Base-by-base conservation (phyloP, 1,140 invertebrate species). In the Phthorimaea operculella region DNA sequence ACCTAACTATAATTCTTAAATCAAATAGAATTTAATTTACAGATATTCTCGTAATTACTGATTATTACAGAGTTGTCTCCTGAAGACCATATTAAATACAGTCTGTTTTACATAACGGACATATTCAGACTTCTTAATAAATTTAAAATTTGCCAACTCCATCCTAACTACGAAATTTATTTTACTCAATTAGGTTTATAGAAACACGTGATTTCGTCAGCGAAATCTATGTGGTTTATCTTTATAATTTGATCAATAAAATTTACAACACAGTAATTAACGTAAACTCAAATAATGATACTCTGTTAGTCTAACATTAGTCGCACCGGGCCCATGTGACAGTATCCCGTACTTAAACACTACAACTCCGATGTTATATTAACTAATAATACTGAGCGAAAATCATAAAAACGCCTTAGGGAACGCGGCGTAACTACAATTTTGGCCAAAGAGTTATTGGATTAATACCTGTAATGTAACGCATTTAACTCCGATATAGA, bases 381-480 rank as follows among this genome's bases (percentile, higher is more conserved):
- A 74, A 76, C 74, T 79, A 79, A 74, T 80, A 78, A 76, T 76
- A 79, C 75, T 79, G 76, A 75, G 70, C 68, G 69, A 77, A 78
- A 83, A 80, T 73, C 58, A 79, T 80, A 76, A 72, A 72, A 72
- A 66, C 63, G 64, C 67, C 64, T 63, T 66, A 64, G 56, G 70
- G 58, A 68, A 68, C 65, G 54, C 56, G 68, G 69, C 70, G 66
- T 76, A 60, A 72, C 64, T 79, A 76, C 68, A 76, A 79, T 74
- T 83, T 83, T 81, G 75, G 78, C 78, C 78, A 74, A 74, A 64
- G 78, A 81, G 76, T 75, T 75, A 39, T 9, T 39, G 4, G n/a
- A 39, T 39, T 28, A 28, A 28, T 28, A 28, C 21, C 21, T 28
- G 21, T 28, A 28, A 28, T 6, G 21, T 28, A 28, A 4, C n/a